These are phyloP conservation scores for Brachyistius frenatus DNA, from an alignment of 2,113 vertebrate species.

Conservation along the genomic window DNA sequence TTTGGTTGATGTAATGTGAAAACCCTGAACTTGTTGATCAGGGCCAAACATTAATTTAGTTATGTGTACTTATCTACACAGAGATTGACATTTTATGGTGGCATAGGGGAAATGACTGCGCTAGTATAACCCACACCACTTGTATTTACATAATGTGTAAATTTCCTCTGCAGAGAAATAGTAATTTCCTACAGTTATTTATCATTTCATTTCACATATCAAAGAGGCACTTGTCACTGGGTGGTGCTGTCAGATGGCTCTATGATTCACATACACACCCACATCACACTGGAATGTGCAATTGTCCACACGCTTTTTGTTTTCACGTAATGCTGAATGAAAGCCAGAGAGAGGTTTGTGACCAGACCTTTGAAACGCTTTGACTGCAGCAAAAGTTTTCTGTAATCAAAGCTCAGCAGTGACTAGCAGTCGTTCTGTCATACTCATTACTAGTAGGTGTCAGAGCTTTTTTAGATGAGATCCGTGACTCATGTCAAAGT, in stretches of 20 bases:
- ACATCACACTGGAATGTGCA: conserved; percentile 55
- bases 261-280: conserved; percentile 67
- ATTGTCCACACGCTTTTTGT: conserved; percentile 62
- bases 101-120: not conserved
- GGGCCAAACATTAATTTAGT: not conserved
- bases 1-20: not conserved
- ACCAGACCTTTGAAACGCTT: conserved; percentile 6
- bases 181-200: conserved; percentile 37
- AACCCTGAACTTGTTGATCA: not conserved
- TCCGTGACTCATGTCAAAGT: conserved; percentile 52
- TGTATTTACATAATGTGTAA: conserved; percentile 19
- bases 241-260: conserved; percentile 72
- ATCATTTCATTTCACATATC: conserved; percentile 52
- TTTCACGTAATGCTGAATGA: conserved; percentile 38
- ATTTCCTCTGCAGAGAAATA: conserved; percentile 19
- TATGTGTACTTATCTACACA: not conserved
- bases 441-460: conserved; percentile 46
- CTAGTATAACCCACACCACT: not conserved
- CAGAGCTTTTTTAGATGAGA: conserved; percentile 44
- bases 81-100: not conserved
- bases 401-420: conserved; percentile 15
- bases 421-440: conserved; percentile 46
- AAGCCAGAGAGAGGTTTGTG: conserved; percentile 48
- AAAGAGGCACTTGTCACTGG: conserved; percentile 40
- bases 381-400: conserved; percentile 7